A percentile compares a stretch with the other conserved stretches of the same genome.
These are phyloP conservation scores for Latrodectus hesperus DNA, from an alignment of 2,888 invertebrate genomes.

Conservation along the genomic window DNA sequence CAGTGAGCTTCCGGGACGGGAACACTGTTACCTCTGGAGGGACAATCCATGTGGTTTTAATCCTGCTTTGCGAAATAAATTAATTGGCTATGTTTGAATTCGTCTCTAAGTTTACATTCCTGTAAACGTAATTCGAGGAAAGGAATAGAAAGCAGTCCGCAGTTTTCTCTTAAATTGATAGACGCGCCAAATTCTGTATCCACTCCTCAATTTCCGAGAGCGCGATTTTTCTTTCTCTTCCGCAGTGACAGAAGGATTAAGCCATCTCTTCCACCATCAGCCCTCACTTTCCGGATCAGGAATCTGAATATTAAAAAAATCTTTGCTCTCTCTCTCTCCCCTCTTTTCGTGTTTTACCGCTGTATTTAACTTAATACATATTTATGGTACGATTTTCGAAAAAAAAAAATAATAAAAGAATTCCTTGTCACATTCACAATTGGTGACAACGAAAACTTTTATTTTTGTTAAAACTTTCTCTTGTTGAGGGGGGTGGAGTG, in stretches of 20 bases:
- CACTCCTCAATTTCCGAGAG: no score
- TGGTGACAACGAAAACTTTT: conserved; percentile 15
- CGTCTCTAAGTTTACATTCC: no score
- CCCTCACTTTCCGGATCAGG: background rate
- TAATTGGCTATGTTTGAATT: no score
- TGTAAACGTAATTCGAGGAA: no score
- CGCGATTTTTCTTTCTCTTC: background rate
- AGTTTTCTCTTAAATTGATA: no score
- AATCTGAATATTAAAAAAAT: background rate
- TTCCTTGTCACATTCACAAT: conserved; percentile 55
- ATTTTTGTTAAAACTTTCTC: conserved; percentile 32
- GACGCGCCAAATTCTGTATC: no score
- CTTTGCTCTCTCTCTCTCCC: background rate
- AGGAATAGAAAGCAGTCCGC: no score
- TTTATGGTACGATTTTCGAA: conserved; percentile 46
- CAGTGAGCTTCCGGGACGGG: no score
- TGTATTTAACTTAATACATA: conserved; percentile 68
- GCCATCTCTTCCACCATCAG: background rate
- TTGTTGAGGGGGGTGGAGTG: conserved; percentile 23
- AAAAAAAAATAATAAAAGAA: conserved; percentile 37
- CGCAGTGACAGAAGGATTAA: background rate
- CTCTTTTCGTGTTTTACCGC: conserved; percentile 3
- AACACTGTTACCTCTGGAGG: no score
- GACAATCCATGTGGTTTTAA: no score
- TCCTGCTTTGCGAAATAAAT: no score